phyloP scores from a whole-genome alignment of 2,113 vertebrate species.

The Microcebus tavaratra region DNA sequence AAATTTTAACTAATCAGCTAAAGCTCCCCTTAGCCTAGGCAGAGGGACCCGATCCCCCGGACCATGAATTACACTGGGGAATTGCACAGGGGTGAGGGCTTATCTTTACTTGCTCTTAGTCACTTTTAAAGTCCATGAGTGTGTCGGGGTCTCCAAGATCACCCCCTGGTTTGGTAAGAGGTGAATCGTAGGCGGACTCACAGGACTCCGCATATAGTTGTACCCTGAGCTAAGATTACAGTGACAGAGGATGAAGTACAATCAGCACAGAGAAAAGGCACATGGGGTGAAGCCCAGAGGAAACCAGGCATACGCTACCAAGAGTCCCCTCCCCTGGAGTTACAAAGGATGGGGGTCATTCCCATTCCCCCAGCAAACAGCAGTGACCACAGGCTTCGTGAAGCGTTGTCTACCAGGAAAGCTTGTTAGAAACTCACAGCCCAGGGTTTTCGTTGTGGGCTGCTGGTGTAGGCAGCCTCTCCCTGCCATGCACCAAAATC shows the following conservation, averaged over 20 bases:
- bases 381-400: not conserved
- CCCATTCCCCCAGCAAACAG: not conserved
- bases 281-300: not conserved
- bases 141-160: not conserved
- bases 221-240: not conserved
- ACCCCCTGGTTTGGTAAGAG: not conserved
- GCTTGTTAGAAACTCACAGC: fast-evolving
- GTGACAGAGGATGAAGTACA: not conserved
- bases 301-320: not conserved
- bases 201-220: not conserved
- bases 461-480: not conserved
- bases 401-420: too few species aligned
- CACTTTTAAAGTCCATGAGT: not conserved
- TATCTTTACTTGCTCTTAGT: not conserved
- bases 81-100: not conserved
- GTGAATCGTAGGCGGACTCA: not conserved
- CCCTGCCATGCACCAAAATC: not conserved
- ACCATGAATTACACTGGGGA: not conserved
- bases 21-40: not conserved
- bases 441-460: not conserved
- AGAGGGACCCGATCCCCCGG: not conserved
- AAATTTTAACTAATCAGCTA: not conserved
- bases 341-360: fast-evolving
- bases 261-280: not conserved
- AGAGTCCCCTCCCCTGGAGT: not conserved